Evolutionary conservation across 1,140 invertebrate genomes (phyloP).

Genomic region (Drosophila nannoptera): DNA sequence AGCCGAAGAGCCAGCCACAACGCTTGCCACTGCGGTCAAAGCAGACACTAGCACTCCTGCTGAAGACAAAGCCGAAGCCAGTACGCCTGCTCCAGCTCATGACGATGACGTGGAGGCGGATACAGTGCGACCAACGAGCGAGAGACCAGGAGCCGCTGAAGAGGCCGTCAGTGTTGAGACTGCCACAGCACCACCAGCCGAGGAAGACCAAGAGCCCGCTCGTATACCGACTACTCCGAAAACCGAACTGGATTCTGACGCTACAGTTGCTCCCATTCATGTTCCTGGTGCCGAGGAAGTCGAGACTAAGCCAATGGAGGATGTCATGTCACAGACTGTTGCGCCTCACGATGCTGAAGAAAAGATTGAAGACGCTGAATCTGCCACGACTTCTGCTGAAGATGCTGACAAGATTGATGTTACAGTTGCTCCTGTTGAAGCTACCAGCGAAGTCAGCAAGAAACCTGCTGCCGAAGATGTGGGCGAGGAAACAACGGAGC

Average conservation of each 20-base stretch:
- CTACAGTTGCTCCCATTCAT: constrained; percentile 40
- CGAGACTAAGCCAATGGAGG: constrained; percentile 56
- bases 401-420: constrained; percentile 35
- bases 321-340: constrained; percentile 55
- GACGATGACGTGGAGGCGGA: constrained; percentile 44
- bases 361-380: constrained; percentile 33
- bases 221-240: constrained; percentile 23
- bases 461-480: constrained; percentile 43
- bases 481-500: constrained; percentile 33
- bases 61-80: constrained; percentile 32
- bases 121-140: constrained; percentile 29
- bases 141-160: constrained; percentile 32
- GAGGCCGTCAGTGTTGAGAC: constrained; percentile 18
- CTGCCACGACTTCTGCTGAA: constrained; percentile 43
- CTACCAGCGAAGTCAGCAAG: constrained; percentile 41
- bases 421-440: constrained; percentile 50
- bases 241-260: constrained; percentile 27
- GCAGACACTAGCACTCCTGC: constrained; percentile 28
- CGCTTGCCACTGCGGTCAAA: constrained; percentile 18
- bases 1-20: constrained; percentile 22
- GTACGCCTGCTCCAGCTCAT: constrained; percentile 22
- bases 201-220: constrained; percentile 32
- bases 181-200: constrained; percentile 30
- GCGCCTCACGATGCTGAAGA: constrained; percentile 33
- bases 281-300: constrained; percentile 47